Conservation (phyloP, 1,140 invertebrate species). For the Drosophila kohkoa region DNA sequence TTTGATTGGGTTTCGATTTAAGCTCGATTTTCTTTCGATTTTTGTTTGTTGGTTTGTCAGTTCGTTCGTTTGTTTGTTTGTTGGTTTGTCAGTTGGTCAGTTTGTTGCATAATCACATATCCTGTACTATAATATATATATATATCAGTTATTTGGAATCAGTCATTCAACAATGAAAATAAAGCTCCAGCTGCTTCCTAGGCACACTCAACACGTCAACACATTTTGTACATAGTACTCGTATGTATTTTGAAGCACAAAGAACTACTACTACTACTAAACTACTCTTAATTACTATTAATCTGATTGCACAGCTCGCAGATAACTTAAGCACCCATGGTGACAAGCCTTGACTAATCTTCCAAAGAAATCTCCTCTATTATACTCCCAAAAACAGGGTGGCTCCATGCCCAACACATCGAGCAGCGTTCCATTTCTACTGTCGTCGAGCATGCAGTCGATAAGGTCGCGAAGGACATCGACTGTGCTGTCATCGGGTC, state of each 20-base stretch:
- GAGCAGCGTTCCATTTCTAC: constrained; percentile 93
- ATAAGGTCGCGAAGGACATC: constrained; percentile 92
- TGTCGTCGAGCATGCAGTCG: constrained; percentile 93
- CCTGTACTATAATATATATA: neutral
- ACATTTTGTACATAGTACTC: constrained; percentile 60
- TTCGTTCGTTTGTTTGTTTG: constrained; percentile 47
- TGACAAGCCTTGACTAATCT: constrained; percentile 78
- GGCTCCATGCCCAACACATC: constrained; percentile 95
- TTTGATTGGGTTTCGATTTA: constrained; percentile 26
- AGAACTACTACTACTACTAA: neutral
- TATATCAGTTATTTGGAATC: constrained; percentile 29
- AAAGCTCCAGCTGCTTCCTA: constrained; percentile 17
- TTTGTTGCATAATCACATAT: constrained; percentile 47
- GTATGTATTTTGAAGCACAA: constrained; percentile 47
- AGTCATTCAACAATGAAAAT: constrained; percentile 23
- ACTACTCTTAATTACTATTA: neutral
- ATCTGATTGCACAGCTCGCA: constrained; percentile 35
- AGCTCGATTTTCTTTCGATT: constrained; percentile 11
- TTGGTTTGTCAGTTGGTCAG: constrained; percentile 49
- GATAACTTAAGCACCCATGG: constrained; percentile 20
- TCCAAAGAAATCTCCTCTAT: constrained; percentile 85
- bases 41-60: constrained; percentile 23
- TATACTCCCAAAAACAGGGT: constrained; percentile 87
- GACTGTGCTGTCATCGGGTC: constrained; percentile 86
- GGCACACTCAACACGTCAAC: constrained; percentile 39